Evolutionary conservation across 2,113 vertebrate genomes (phyloP).

Genomic region (Astur gentilis): DNA sequence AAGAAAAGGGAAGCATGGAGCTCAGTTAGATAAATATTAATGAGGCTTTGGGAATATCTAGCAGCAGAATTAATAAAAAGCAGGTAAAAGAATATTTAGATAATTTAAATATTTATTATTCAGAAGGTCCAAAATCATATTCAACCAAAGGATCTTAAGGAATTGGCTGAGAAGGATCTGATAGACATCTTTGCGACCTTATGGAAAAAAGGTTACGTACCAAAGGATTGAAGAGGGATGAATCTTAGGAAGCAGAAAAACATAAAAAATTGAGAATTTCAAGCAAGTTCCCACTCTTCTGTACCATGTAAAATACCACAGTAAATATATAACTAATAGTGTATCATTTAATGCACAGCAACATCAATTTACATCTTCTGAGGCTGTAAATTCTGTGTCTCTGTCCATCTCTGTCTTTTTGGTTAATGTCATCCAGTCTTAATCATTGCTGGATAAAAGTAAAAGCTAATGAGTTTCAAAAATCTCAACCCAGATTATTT

Average conservation of each 20-base stretch:
- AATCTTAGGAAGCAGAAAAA: slow-evolving; percentile 43
- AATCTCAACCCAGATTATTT: not conserved
- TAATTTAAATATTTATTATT: slow-evolving; percentile 78
- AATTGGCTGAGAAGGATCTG: slow-evolving; percentile 23
- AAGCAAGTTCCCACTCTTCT: slow-evolving; percentile 37
- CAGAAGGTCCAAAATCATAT: slow-evolving; percentile 46
- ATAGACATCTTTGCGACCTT: slow-evolving; percentile 44
- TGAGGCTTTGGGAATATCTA: slow-evolving; percentile 69
- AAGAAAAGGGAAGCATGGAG: slow-evolving; percentile 30
- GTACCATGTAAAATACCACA: slow-evolving; percentile 23
- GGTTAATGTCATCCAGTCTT: not conserved
- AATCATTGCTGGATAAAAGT: not conserved
- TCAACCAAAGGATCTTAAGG: slow-evolving; percentile 49
- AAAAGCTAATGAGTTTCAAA: not conserved
- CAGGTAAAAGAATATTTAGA: slow-evolving; percentile 72
- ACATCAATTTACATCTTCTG: not conserved
- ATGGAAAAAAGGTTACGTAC: slow-evolving; percentile 15
- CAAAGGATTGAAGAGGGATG: slow-evolving; percentile 43
- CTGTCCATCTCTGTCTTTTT: not conserved
- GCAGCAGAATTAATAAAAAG: slow-evolving; percentile 73
- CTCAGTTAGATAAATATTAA: slow-evolving; percentile 73
- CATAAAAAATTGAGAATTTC: not conserved
- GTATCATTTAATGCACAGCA: slow-evolving; percentile 5
- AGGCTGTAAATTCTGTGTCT: not conserved
- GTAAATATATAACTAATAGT: slow-evolving; percentile 53